Evolutionary conservation across 2,113 vertebrate species (phyloP).

Genomic region (Xiphophorus couchianus): DNA sequence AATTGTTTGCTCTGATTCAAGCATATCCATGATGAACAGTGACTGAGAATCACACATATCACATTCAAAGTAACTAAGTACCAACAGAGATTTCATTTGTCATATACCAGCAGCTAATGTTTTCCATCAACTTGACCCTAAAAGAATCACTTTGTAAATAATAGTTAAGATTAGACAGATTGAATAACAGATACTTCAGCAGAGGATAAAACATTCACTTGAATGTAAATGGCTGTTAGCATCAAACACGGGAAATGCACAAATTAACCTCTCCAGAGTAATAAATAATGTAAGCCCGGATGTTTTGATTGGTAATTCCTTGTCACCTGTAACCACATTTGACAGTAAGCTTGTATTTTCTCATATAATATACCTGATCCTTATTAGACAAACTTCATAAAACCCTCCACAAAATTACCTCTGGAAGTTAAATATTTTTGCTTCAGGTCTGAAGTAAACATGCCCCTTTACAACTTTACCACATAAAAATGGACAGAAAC

Average conservation of each 20-base stretch:
- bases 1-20: slow-evolving; percentile 31
- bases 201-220: slow-evolving; percentile 11
- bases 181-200: slow-evolving; percentile 7
- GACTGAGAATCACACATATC: neutral
- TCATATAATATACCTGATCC: slow-evolving; percentile 6
- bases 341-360: slow-evolving; percentile 25
- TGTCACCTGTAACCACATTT: slow-evolving; percentile 32
- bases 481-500: neutral
- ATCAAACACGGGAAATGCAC: slow-evolving; percentile 33
- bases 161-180: neutral
- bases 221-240: slow-evolving; percentile 7
- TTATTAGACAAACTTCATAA: slow-evolving; percentile 26
- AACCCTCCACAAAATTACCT: slow-evolving; percentile 22
- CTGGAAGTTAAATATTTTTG: neutral
- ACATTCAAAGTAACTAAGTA: neutral
- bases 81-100: slow-evolving; percentile 14
- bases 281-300: slow-evolving; percentile 34
- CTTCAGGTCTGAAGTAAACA: slow-evolving; percentile 7
- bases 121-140: neutral
- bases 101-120: neutral
- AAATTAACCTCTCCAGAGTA: slow-evolving; percentile 25
- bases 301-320: slow-evolving; percentile 18
- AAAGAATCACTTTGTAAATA: slow-evolving; percentile 27
- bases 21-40: neutral
- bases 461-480: slow-evolving; percentile 3